Percentiles rank a stretch among this genome's conserved stretches.
Evolutionary conservation across 2,888 invertebrate genomes (phyloP).

Genomic region (Homarus gammarus): DNA sequence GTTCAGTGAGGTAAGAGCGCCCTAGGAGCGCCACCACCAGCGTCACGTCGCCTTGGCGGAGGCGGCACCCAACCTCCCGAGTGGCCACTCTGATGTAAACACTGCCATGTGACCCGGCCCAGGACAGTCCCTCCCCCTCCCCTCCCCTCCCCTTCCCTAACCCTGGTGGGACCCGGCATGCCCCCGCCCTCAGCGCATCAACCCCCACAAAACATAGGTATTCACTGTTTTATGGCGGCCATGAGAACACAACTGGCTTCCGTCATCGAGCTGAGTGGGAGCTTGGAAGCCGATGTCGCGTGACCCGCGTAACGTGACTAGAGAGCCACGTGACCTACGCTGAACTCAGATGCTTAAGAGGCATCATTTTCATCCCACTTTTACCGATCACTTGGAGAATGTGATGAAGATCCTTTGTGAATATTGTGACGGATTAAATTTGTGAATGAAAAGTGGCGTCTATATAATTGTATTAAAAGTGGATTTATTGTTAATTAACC

Average conservation of each 20-base stretch:
- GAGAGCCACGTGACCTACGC: constrained; percentile 17
- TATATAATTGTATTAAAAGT: no score
- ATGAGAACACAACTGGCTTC: background rate
- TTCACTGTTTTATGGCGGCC: background rate
- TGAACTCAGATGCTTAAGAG: background rate
- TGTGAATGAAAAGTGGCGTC: no score
- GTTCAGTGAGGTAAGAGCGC: background rate
- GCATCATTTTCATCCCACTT: no score
- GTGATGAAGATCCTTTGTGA: no score
- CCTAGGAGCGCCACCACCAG: background rate
- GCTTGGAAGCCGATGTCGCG: background rate
- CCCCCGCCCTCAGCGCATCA: no score
- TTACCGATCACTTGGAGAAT: no score
- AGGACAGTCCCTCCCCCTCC: constrained; percentile 1
- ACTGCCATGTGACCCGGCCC: constrained; percentile 34
- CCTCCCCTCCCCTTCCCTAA: background rate
- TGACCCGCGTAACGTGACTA: constrained; percentile 25
- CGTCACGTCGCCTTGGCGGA: background rate
- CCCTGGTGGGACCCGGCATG: background rate
- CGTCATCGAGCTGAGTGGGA: background rate
- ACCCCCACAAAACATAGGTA: background rate
- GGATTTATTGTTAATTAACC: no score
- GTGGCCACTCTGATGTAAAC: constrained; percentile 23
- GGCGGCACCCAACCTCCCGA: constrained; percentile 8
- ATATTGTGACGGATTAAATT: no score